Conservation (phyloP, 2,113 vertebrate species). For the Picathartes gymnocephalus region DNA sequence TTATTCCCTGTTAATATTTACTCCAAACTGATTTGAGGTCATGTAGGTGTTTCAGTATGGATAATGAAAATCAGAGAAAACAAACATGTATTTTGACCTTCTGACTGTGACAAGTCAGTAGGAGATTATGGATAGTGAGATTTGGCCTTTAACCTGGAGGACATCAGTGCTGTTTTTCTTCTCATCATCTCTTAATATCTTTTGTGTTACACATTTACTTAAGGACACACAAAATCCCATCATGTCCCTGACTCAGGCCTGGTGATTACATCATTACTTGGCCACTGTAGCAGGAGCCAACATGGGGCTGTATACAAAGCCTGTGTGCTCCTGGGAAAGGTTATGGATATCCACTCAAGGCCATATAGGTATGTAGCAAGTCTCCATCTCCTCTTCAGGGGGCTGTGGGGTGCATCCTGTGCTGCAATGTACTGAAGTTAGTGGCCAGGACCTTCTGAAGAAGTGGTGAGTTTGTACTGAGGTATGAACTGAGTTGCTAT, state of each 20-base stretch:
- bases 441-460: neutral
- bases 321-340: neutral
- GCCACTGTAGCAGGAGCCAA: rapidly evolving
- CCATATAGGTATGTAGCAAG: rapidly evolving
- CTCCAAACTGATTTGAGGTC: neutral
- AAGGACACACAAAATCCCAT: neutral
- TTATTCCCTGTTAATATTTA: neutral
- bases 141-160: neutral
- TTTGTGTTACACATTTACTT: neutral
- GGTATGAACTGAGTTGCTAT: neutral
- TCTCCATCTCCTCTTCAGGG: neutral
- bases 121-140: neutral
- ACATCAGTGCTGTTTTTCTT: neutral
- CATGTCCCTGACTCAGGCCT: neutral
- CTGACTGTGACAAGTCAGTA: neutral
- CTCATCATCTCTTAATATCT: neutral
- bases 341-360: neutral
- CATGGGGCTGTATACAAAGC: neutral
- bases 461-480: neutral
- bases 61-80: neutral
- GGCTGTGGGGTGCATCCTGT: neutral
- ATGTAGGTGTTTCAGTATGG: neutral
- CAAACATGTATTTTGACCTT: neutral
- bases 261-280: neutral
- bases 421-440: neutral